Base-by-base conservation (phyloP, 2,113 vertebrate genomes). In the Oreochromis niloticus region DNA sequence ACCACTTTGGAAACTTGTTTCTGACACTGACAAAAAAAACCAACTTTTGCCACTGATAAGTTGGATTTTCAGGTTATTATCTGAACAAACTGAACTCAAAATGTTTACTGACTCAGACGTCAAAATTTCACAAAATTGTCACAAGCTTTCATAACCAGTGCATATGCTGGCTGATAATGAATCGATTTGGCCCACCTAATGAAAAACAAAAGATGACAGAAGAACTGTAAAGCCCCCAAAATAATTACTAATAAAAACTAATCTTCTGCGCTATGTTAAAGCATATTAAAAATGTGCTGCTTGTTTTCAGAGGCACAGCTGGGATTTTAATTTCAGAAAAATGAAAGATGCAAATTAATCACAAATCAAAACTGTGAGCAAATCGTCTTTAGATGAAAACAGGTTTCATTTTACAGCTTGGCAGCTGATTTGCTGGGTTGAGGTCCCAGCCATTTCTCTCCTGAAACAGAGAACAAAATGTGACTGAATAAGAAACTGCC, bases 371-470 rank as follows among this genome's bases (percentile, higher is more conserved):
- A 41, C 43, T 52, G 22, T 9, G 41, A 91, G 56, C 30, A 81
- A 24, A 55, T 8, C 2, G 3, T 7, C 52, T 34, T 39, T 9
- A 9, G 52, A 27, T 59, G 22, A 89, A 54, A 84, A 73, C 80
- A 50, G 32, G 6, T 81, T 66, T 63, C 22, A 66, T 61, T 57
- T 96, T 91, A 97, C 56, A 96, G 85, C 86, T 95, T 96, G 56
- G 95, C 85, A 57, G 89, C 22, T 30, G 80, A 27, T 24, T 88
- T 87, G 34, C 32, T 9, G 4, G 96, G 96, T 17, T 90, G 89
- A 84, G 96, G 96, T 78, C 96, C 96, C 3, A 95, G 59, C 96
- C 96, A 97, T 88, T 94, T 95, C 84, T 97, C 96, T 57, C 96
- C 96, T 97, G 86, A 55, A 96, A 95, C 75, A 82, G 4, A 93